These are phyloP conservation scores for Corythornis leucogaster DNA, from an alignment of 2,797 vertebrate species.

Conservation along the genomic window DNA sequence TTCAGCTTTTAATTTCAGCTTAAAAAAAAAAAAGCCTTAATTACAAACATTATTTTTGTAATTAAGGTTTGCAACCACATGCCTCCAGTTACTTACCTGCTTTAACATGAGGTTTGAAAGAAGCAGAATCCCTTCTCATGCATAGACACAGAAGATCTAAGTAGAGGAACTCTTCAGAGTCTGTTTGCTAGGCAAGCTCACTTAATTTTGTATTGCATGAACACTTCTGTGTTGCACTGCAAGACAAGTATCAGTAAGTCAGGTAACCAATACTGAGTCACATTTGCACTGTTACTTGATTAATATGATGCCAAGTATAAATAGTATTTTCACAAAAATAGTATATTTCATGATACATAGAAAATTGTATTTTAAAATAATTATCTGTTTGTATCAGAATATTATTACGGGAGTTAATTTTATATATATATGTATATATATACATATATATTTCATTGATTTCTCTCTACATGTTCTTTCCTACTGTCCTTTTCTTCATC, in stretches of 20 bases:
- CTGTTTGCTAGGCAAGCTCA: not conserved
- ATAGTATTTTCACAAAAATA: not conserved
- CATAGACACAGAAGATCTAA: not conserved
- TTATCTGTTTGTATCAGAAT: not conserved
- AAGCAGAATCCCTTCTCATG: not conserved
- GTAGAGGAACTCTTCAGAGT: not conserved
- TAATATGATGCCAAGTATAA: not conserved
- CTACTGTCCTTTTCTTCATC: not conserved
- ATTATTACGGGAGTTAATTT: not conserved
- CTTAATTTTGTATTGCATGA: not conserved
- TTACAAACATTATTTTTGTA: not conserved
- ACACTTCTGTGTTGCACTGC: not conserved
- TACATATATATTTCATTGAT: not conserved
- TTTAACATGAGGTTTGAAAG: not conserved
- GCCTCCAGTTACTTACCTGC: not conserved
- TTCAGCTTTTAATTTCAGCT: not conserved
- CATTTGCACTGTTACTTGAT: not conserved
- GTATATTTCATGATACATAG: not conserved
- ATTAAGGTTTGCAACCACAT: not conserved
- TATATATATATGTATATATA: not conserved
- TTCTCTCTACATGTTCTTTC: not conserved
- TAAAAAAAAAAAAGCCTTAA: not conserved
- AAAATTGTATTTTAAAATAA: not conserved
- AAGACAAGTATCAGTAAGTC: fast-evolving
- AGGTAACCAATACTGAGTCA: not conserved